Evolutionary conservation across 2,888 invertebrate species (phyloP), one percentile per base, ranked within the genome.

Genomic region (Fragum fragum): DNA sequence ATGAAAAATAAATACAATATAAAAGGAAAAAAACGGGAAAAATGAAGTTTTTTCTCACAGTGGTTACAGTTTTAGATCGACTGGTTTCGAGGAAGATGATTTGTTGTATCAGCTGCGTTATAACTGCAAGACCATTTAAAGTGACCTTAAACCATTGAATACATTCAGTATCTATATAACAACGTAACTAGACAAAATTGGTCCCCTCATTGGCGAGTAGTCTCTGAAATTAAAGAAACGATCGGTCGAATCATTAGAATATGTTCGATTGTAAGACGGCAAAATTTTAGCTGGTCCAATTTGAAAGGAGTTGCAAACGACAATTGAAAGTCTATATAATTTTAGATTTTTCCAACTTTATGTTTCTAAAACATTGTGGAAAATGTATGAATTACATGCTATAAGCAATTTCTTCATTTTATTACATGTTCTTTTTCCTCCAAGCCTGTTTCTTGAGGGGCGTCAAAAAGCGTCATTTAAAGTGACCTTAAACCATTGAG

Each of bases 341-440:
- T 5, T 21, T 1, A 11, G 21, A 55, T n/a, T 1, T 55, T 55
- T 55, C 9, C 6, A 1, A 59, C 59, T 23, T 28, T 5, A 29
- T 59, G 28, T 11, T 7, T n/a, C n/a, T n/a, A n/a, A n/a, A n/a
- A n/a, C n/a, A n/a, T n/a, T n/a, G n/a, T n/a, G n/a, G n/a, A n/a
- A 59, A 59, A 59, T 1, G 29, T 11, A 59, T 1, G 28, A 59
- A 59, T 28, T 59, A 11, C 59, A 28, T 14, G 29, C 14, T 14
- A 59, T 29, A 14, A 59, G 28, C 28, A 59, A 28, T 59, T 59
- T 59, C 59, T 59, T 26, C 59, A 23, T 59, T 59, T 59, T 5
- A 26, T 29, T 28, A 26, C 26, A 28, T 59, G 16, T 28, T 55
- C 21, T 6, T 1, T 21, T n/a, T n/a, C n/a, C n/a, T n/a, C n/a